Evolutionary conservation across 2,888 invertebrate genomes (phyloP).

Genomic region (Rapana venosa): DNA sequence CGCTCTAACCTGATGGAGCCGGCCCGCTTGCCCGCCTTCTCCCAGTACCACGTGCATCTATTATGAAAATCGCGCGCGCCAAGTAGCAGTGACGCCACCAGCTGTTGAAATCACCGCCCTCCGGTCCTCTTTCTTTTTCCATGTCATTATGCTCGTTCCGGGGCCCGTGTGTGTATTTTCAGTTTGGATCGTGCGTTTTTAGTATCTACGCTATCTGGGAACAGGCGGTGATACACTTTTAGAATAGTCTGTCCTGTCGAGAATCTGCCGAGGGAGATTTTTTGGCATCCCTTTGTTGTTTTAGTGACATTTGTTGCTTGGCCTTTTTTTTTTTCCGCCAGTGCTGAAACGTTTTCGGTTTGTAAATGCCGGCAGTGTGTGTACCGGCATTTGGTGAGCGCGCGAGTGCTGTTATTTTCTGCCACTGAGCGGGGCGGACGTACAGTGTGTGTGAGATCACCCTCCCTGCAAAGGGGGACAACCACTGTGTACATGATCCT

Average conservation of each 20-base stretch:
- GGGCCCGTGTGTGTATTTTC: slow-evolving; percentile 36
- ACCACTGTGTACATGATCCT: slow-evolving; percentile 21
- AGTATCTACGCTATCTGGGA: slow-evolving; percentile 37
- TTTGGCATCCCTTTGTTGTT: slow-evolving; percentile 13
- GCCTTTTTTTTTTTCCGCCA: neutral
- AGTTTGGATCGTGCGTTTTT: slow-evolving; percentile 39
- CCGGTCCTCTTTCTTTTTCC: neutral
- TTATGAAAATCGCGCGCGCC: slow-evolving; percentile 51
- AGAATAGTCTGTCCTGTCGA: slow-evolving; percentile 7
- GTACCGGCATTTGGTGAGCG: slow-evolving; percentile 19
- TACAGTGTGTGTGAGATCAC: neutral
- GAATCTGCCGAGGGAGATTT: slow-evolving; percentile 24
- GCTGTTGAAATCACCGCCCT: slow-evolving; percentile 47
- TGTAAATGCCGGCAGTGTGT: neutral
- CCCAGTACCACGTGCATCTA: slow-evolving; percentile 52
- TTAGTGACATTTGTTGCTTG: neutral
- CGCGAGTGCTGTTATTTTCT: neutral
- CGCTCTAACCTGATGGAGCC: neutral
- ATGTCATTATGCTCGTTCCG: slow-evolving; percentile 37
- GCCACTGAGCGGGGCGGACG: neutral
- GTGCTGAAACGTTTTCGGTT: neutral
- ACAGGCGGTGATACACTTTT: slow-evolving; percentile 24
- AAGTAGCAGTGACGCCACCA: slow-evolving; percentile 25
- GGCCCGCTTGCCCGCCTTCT: neutral
- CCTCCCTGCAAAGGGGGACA: slow-evolving; percentile 22